Conservation (phyloP, 2,113 vertebrate genomes). For the Toxotes jaculatrix region DNA sequence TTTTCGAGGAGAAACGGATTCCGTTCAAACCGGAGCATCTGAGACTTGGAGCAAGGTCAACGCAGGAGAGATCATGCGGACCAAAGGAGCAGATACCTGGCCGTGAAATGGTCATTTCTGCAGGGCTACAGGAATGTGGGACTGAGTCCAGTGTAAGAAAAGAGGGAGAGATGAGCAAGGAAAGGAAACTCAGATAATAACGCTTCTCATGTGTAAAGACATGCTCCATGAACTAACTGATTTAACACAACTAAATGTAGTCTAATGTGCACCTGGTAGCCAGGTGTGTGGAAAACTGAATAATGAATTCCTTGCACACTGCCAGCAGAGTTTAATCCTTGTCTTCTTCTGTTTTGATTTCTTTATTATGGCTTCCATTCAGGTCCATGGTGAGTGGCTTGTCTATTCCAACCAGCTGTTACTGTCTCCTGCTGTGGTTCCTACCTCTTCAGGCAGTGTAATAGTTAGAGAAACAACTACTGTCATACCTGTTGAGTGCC, state of each 20-base stretch:
- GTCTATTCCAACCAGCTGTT: constrained; percentile 71
- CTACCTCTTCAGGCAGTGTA: constrained; percentile 20
- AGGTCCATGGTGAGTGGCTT: constrained; percentile 64
- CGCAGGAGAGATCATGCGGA: constrained; percentile 1
- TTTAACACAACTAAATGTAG: too few relatives aligned
- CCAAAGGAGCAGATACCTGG: neutral
- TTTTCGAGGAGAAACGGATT: constrained; percentile 48
- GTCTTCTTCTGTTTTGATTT: neutral
- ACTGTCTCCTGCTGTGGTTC: constrained; percentile 36
- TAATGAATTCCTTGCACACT: too few relatives aligned
- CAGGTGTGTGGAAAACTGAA: too few relatives aligned
- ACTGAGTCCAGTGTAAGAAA: constrained; percentile 54
- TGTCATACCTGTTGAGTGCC: constrained; percentile 65
- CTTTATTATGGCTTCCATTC: neutral
- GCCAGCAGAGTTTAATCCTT: too few relatives aligned
- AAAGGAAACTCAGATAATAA: neutral
- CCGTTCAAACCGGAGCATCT: constrained; percentile 43
- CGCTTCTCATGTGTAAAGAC: too few relatives aligned
- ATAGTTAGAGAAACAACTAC: constrained; percentile 31
- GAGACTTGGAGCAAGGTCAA: constrained; percentile 29
- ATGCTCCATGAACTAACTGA: too few relatives aligned
- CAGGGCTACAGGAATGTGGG: constrained; percentile 50
- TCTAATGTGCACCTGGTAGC: too few relatives aligned
- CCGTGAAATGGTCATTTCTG: constrained; percentile 50
- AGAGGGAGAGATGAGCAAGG: neutral